phyloP scores from a whole-genome alignment of 2,113 vertebrate genomes.

The Salvelinus sp. region DNA sequence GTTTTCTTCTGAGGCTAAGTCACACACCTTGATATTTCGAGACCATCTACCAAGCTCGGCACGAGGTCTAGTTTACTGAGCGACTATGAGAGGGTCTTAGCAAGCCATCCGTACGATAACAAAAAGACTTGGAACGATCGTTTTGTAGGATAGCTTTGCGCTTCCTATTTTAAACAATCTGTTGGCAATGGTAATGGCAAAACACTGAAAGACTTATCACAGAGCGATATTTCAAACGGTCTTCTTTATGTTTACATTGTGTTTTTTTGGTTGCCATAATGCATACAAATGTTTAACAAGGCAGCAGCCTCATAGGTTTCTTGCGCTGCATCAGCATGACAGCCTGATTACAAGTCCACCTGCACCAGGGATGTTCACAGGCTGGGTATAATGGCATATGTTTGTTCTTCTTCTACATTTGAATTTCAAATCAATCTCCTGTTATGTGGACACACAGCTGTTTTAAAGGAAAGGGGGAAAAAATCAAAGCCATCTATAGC shows the following conservation, averaged over 20 bases:
- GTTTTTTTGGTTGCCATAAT: too few relatives aligned
- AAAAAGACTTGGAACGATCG: not conserved
- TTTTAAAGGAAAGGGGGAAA: conserved; percentile 8
- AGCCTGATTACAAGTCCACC: not conserved
- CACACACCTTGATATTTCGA: conserved; percentile 53
- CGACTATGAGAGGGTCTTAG: not conserved
- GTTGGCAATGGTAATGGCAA: not conserved
- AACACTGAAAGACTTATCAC: not conserved
- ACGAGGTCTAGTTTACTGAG: conserved; percentile 37
- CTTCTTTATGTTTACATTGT: too few relatives aligned
- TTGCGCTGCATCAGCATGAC: not conserved
- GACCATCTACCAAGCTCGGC: conserved; percentile 40
- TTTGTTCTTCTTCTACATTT: conserved; percentile 27
- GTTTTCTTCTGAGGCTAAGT: conserved; percentile 58
- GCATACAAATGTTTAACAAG: not conserved
- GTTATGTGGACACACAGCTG: conserved; percentile 45
- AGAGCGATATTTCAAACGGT: too few relatives aligned
- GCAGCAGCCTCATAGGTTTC: not conserved
- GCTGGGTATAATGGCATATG: not conserved
- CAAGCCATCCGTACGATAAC: not conserved
- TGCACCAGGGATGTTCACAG: not conserved
- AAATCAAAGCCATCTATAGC: conserved; percentile 53
- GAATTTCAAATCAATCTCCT: conserved; percentile 46
- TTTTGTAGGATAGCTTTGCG: too few relatives aligned
- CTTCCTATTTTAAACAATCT: too few relatives aligned